Base-by-base conservation (phyloP, 2,888 invertebrate species). In the Hydriomena furcata region DNA sequence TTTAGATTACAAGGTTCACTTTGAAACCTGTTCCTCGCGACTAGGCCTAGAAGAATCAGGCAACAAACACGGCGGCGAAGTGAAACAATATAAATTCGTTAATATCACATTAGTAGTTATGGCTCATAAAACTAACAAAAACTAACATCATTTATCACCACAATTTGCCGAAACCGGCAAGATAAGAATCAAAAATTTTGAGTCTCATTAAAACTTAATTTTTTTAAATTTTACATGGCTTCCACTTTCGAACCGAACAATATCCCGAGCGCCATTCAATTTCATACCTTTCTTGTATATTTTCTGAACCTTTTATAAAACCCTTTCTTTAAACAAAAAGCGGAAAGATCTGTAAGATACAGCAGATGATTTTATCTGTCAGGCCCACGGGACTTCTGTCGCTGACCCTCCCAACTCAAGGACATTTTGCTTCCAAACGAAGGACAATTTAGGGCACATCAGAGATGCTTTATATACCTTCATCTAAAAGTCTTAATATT, bases 381-480 rank as follows among this genome's bases (percentile, higher is more conserved):
- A 25, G 30, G 46, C 52, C 40, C 52, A 20, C 34, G 52, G 49
- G 52, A 52, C 34, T 28, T 25, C 45, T 28, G 52, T 55, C 46
- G 32, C 49, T 48, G 55, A 35, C 49, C 49, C 38, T 40, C 46
- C 31, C 38, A 43, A 49, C 27, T 21, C 46, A 42, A 47, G 5
- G 34, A 25, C 46, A 35, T 47, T 50, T 44, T 27, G 31, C 43
- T 28, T 24, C 11, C 28, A 37, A 46, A 47, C 52, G 47, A 47
- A 46, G 28, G 37, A 34, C 32, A 32, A 47, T 43, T 52, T 47
- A 43, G 43, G 38, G 25, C n/a, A 28, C 47, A 35, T 38, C 34
- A 30, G 47, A 52, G 28, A 40, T 38, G 42, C 31, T 28, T 10
- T 30, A 30, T 31, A 24, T 27, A 27, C 35, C 7, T 44, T 41